These are phyloP conservation scores for Drosophila takahashii DNA, from an alignment of 1,140 invertebrate genomes.

Conservation along the genomic window DNA sequence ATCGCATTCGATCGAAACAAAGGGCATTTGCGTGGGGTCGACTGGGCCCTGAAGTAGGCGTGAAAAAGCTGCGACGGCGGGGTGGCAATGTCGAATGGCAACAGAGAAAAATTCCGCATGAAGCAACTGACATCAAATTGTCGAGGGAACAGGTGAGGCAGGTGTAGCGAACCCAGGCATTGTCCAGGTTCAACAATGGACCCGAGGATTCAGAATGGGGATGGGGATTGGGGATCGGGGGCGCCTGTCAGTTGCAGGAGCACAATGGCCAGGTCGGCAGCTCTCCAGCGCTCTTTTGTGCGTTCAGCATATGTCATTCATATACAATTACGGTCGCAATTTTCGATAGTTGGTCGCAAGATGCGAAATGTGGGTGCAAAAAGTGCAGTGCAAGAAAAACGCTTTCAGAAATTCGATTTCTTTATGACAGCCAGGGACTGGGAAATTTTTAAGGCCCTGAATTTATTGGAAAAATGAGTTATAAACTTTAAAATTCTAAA, in stretches of 20 bases:
- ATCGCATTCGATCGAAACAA: constrained; percentile 44
- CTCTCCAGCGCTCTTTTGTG: constrained; percentile 35
- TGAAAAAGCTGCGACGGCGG: constrained; percentile 58
- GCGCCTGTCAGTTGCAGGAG: constrained; percentile 56
- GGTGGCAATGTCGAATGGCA: constrained; percentile 21
- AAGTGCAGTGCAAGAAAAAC: constrained; percentile 20
- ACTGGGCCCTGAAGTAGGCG: constrained; percentile 60
- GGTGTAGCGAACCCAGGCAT: constrained; percentile 21
- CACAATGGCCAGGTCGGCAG: constrained; percentile 55
- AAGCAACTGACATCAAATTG: constrained; percentile 58
- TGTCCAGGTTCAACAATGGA: constrained; percentile 69
- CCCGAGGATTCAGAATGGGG: constrained; percentile 26
- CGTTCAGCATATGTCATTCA: constrained; percentile 75
- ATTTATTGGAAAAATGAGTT: too few species aligned
- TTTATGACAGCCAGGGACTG: neutral
- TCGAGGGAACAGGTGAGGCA: constrained; percentile 23
- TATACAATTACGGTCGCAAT: constrained; percentile 73
- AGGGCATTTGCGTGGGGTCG: constrained; percentile 49
- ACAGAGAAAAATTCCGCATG: constrained; percentile 58
- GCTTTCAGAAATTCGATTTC: neutral
- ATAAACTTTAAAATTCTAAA: too few species aligned
- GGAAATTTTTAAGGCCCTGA: neutral
- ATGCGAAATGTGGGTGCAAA: constrained; percentile 33
- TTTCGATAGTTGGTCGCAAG: constrained; percentile 46
- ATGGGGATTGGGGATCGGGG: constrained; percentile 1